A percentile compares a stretch with the other conserved stretches of the same genome.
These are phyloP conservation scores for Stenopsyche tienmushanensis DNA, from an alignment of 1,140 invertebrate species.

Conservation along the genomic window DNA sequence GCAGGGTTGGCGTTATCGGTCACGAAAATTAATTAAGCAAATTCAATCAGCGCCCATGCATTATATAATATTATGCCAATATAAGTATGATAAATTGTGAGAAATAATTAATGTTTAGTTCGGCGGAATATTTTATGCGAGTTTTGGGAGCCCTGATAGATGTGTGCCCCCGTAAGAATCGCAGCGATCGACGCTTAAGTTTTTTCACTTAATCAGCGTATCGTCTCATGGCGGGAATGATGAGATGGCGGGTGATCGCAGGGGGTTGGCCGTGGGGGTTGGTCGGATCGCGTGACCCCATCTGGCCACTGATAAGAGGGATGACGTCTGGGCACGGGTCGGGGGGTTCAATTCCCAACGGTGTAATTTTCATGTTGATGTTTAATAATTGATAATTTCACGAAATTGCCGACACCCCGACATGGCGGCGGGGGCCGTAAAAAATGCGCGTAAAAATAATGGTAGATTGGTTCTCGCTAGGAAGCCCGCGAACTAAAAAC, in stretches of 20 bases:
- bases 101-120: no score
- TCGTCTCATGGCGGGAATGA: not conserved
- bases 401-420: conserved; percentile 27
- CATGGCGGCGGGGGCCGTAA: conserved; percentile 15
- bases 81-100: no score
- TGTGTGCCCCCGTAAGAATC: no score
- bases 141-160: no score
- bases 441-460: conserved; percentile 17
- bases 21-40: no score
- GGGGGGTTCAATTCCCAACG: conserved; percentile 22
- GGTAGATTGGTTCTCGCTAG: conserved; percentile 15
- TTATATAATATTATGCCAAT: no score
- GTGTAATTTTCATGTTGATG: conserved; percentile 40
- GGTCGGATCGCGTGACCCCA: conserved; percentile 16
- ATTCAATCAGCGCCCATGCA: no score
- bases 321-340: conserved; percentile 16
- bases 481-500: no score
- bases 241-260: not conserved
- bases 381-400: conserved; percentile 41
- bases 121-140: no score
- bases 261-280: not conserved
- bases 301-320: conserved; percentile 23
- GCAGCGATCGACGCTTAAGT: no score
- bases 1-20: conserved; percentile 8
- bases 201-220: conserved; percentile 22